A percentile compares a stretch with the other conserved stretches of the same genome.
These are phyloP conservation scores for Fregetta grallaria DNA, from an alignment of 2,113 vertebrate species.

Conservation along the genomic window DNA sequence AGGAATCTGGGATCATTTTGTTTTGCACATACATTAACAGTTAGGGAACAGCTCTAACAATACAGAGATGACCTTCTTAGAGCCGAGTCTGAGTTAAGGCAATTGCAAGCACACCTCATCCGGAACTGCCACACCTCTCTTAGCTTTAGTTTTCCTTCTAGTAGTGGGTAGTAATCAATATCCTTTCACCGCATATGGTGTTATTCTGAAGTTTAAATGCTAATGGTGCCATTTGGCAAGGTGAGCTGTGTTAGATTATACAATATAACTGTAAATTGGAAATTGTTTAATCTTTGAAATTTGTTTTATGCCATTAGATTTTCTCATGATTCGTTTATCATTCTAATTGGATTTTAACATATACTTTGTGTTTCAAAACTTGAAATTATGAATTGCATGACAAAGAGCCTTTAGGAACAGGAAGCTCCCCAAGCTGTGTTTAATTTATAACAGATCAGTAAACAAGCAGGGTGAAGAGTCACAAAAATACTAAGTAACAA, in stretches of 20 bases:
- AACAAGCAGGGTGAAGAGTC: neutral
- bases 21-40: neutral
- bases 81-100: neutral
- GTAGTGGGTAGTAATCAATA: neutral
- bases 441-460: neutral
- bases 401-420: neutral
- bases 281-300: slow-evolving; percentile 53
- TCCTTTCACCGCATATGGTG: neutral
- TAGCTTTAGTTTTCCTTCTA: neutral
- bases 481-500: neutral
- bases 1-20: neutral
- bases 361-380: slow-evolving; percentile 17
- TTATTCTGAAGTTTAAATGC: slow-evolving; percentile 24
- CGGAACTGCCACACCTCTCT: neutral
- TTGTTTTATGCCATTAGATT: slow-evolving; percentile 26
- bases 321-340: slow-evolving; percentile 31
- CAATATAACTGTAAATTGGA: neutral
- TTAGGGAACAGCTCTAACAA: neutral
- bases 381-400: neutral
- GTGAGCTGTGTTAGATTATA: slow-evolving; percentile 6
- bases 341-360: slow-evolving; percentile 38
- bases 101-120: neutral
- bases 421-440: neutral
- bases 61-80: neutral
- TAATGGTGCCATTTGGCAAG: slow-evolving; percentile 45